phyloP scores from a whole-genome alignment of 2,797 vertebrate species.

The Sebastes diaconus region DNA sequence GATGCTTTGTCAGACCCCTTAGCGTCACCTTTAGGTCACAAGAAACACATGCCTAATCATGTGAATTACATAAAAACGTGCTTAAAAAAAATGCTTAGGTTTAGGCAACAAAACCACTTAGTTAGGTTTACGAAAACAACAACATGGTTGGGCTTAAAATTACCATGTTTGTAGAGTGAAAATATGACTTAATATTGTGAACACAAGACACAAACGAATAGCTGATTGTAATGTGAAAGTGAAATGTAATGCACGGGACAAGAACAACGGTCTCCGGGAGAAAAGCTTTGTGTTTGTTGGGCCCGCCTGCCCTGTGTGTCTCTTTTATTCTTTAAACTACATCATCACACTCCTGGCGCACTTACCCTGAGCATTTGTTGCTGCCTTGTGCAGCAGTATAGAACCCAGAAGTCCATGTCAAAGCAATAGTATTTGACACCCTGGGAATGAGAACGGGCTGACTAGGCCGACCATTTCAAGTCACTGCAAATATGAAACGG shows the following conservation, averaged over 20 bases:
- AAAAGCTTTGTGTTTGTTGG: neutral
- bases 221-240: neutral
- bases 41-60: too few relatives aligned
- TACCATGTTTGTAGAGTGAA: neutral
- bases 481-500: neutral
- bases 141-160: neutral
- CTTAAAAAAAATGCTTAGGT: neutral
- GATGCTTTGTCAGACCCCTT: too few relatives aligned
- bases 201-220: neutral
- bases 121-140: neutral
- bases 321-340: too few relatives aligned
- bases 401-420: too few relatives aligned
- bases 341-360: too few relatives aligned
- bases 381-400: too few relatives aligned
- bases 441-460: too few relatives aligned
- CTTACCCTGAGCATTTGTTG: too few relatives aligned
- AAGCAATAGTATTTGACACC: too few relatives aligned
- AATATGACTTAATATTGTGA: neutral
- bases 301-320: too few relatives aligned
- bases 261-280: neutral
- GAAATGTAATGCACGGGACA: neutral
- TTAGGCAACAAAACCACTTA: neutral
- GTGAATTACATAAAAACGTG: too few relatives aligned
- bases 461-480: neutral
- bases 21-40: too few relatives aligned